Percentiles rank a stretch among this genome's conserved stretches.
Conservation (phyloP, 2,113 vertebrate genomes). For the Tringa solitaria region DNA sequence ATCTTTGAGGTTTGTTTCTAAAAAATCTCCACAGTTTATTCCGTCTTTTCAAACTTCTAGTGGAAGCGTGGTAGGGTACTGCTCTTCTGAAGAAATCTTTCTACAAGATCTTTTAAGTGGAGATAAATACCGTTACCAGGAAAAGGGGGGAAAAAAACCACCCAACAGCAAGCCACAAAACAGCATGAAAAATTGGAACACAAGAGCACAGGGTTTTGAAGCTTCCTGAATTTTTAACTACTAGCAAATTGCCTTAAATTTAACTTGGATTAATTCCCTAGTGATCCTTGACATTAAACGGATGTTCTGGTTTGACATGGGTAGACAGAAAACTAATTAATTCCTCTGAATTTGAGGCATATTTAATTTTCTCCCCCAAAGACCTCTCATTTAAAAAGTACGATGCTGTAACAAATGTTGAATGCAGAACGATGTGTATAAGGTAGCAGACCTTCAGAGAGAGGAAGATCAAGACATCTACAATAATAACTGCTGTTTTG, state of each 20-base stretch:
- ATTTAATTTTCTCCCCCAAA: constrained; percentile 62
- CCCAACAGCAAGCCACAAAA: constrained; percentile 1
- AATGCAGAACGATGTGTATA: background rate
- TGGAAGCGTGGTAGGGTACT: too few relatives aligned
- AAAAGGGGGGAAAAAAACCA: background rate
- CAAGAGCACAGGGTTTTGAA: constrained; percentile 32
- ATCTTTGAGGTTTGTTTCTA: background rate
- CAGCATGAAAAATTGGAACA: constrained; percentile 33
- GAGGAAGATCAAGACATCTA: background rate
- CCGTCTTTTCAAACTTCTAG: too few relatives aligned
- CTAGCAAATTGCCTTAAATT: constrained; percentile 68
- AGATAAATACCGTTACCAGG: background rate
- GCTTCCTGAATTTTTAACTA: constrained; percentile 67
- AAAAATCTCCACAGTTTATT: background rate
- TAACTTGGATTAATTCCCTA: constrained; percentile 61
- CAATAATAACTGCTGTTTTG: background rate
- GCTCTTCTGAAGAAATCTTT: background rate
- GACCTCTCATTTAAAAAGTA: constrained; percentile 36
- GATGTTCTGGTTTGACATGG: constrained; percentile 62
- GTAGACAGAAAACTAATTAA: constrained; percentile 66
- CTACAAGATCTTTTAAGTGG: background rate
- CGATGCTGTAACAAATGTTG: background rate
- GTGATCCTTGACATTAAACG: constrained; percentile 58
- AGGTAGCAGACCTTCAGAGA: background rate
- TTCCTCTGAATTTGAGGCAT: constrained; percentile 60